Base-by-base conservation (phyloP, 2,888 invertebrate genomes). In the Mellilla xanthometata region DNA sequence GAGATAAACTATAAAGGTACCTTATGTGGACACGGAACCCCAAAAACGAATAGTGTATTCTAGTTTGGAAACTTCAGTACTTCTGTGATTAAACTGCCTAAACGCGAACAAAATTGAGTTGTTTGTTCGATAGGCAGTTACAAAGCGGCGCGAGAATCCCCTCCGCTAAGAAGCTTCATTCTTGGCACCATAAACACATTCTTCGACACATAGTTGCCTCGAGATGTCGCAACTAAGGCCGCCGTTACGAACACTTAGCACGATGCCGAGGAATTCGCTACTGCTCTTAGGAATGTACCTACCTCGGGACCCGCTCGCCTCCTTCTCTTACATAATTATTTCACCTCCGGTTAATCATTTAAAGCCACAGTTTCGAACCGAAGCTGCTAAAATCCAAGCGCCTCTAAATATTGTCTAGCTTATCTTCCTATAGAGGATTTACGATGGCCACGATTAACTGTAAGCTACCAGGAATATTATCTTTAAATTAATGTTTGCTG, bases 151-250 rank as follows among this genome's bases (percentile, higher is more conserved):
- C 32, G 41, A 58, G 62, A 65, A 62, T 61, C 54, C 56, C 54
- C 58, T 55, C 56, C 58, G 61, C 81, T 85, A 81, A 87, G 78
- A 71, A 83, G 86, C 80, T 76, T 71, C 77, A 83, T 83, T 82
- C 81, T 79, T 83, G 84, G 82, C 84, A 81, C 80, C 78, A 80
- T 85, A 86, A 86, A 87, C 83, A 82, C 86, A 88, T 88, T 86
- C 85, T 87, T 85, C 79, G 81, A 81, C 87, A 85, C 86, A 87
- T 87, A 85, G 86, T 88, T 88, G 75, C 67, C 68, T 67, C 67
- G 58, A 68, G 79, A 79, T 76, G 84, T 82, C 80, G 74, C 81
- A 76, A 81, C 81, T 80, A 78, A 77, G 76, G 72, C 74, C 61
- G 65, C 58, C 65, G 68, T 79, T 76, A 79, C 76, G 75, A 74